Evolutionary conservation across 92 coral and sea anemone genomes (phyloP).

Genomic region (Diadumene lineata): DNA sequence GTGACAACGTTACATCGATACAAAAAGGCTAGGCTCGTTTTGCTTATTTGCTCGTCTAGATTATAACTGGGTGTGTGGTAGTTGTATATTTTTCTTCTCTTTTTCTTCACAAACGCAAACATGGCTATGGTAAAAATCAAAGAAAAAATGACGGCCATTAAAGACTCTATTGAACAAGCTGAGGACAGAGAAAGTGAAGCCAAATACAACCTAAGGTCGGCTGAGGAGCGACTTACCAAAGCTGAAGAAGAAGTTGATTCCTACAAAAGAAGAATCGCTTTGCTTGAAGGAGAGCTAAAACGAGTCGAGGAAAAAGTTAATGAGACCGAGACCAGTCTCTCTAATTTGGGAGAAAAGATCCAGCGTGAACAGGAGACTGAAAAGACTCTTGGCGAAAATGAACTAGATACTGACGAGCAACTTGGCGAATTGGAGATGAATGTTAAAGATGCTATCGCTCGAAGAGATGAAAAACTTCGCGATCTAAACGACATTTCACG

Average conservation of each 20-base stretch:
- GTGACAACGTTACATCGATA: conserved; percentile 21
- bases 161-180: conserved; percentile 69
- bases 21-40: conserved; percentile 33
- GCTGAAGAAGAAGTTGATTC: conserved; percentile 55
- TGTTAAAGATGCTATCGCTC: conserved; percentile 38
- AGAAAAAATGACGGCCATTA: conserved; percentile 59
- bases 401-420: conserved; percentile 60
- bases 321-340: background rate
- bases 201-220: conserved; percentile 4
- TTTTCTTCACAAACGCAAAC: too few relatives aligned
- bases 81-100: too few relatives aligned
- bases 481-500: conserved; percentile 54
- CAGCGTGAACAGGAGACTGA: conserved; percentile 47
- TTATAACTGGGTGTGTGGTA: conserved; percentile 33
- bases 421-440: conserved; percentile 33
- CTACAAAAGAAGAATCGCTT: conserved; percentile 34
- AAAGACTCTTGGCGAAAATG: conserved; percentile 44
- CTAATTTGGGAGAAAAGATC: conserved; percentile 25
- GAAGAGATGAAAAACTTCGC: conserved; percentile 43
- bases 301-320: conserved; percentile 11
- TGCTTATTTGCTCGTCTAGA: background rate
- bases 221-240: conserved; percentile 21
- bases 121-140: conserved; percentile 34
- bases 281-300: conserved; percentile 28
- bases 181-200: conserved; percentile 69